Evolutionary conservation across 2,113 vertebrate species (phyloP).

Genomic region (Marmota flaviventris): DNA sequence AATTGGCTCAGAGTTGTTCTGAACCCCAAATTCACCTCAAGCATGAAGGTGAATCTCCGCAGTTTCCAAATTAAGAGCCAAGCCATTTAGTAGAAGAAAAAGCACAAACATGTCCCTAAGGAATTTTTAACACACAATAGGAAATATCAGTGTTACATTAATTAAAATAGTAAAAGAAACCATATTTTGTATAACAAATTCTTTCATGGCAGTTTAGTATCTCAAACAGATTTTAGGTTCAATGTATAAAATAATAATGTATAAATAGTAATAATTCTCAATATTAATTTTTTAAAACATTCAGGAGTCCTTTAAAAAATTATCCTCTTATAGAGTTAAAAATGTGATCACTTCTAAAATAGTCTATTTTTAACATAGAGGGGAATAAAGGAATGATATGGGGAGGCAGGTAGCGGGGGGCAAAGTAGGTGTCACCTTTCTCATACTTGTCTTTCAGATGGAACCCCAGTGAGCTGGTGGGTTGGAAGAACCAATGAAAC

Average conservation of each 20-base stretch:
- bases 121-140: not conserved
- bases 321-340: not conserved
- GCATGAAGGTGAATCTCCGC: too few species aligned
- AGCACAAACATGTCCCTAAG: not conserved
- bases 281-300: slow-evolving; percentile 68
- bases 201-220: not conserved
- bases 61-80: not conserved
- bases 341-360: not conserved
- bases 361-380: not conserved
- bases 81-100: not conserved
- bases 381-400: not conserved
- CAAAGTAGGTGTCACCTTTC: not conserved
- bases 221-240: not conserved
- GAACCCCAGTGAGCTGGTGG: slow-evolving; percentile 38
- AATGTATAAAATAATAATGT: not conserved
- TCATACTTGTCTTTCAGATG: slow-evolving; percentile 33
- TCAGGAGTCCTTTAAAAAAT: not conserved
- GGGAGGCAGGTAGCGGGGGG: not conserved
- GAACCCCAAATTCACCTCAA: not conserved
- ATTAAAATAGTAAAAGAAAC: not conserved
- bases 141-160: not conserved
- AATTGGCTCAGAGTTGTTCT: not conserved
- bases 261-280: not conserved
- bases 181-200: not conserved
- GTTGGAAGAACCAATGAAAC: slow-evolving; percentile 87